Evolutionary conservation across 2,888 invertebrate genomes (phyloP).

Genomic region (Noctua janthina): DNA sequence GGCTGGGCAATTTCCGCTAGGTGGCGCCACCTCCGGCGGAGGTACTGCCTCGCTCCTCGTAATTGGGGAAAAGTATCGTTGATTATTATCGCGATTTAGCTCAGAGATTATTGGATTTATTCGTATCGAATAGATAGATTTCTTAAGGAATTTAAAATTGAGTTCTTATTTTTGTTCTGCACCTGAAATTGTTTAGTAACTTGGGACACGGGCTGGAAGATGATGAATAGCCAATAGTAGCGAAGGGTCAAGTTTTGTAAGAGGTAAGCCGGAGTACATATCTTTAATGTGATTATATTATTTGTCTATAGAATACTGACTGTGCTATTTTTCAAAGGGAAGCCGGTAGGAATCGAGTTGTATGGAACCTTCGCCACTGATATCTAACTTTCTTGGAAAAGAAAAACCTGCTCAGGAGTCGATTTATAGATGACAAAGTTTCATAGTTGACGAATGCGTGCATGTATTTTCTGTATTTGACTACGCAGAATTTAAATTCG

Average conservation of each 20-base stretch:
- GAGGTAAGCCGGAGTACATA: too few relatives aligned
- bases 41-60: conserved; percentile 19
- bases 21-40: conserved; percentile 50
- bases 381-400: too few relatives aligned
- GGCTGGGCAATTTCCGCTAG: conserved; percentile 67
- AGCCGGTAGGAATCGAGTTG: too few relatives aligned
- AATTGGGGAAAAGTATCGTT: conserved; percentile 51
- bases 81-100: conserved; percentile 33
- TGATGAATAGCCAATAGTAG: too few relatives aligned
- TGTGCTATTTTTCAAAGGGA: too few relatives aligned
- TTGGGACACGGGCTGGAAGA: too few relatives aligned
- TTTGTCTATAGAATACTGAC: too few relatives aligned
- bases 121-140: background rate
- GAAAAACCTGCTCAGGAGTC: too few relatives aligned
- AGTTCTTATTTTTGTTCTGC: background rate
- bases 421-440: background rate
- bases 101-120: background rate
- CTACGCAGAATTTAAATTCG: background rate
- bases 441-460: background rate
- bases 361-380: too few relatives aligned
- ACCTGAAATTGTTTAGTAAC: background rate
- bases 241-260: too few relatives aligned
- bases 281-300: too few relatives aligned
- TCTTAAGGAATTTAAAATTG: background rate
- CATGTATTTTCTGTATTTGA: background rate